These are phyloP conservation scores for Eilema caniola DNA, from an alignment of 2,888 invertebrate species.

Conservation along the genomic window DNA sequence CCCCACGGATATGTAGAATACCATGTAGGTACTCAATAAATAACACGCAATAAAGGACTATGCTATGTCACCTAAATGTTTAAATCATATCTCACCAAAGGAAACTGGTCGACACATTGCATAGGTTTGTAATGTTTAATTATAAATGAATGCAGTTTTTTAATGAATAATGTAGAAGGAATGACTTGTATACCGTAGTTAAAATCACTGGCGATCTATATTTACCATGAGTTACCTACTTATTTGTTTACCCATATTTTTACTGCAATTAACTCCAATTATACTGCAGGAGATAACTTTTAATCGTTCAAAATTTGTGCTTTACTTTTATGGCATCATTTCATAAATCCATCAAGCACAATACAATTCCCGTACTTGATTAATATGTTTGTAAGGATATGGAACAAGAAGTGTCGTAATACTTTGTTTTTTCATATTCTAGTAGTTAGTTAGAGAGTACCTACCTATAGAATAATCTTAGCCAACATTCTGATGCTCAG, in stretches of 20 bases:
- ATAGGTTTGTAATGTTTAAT: neutral
- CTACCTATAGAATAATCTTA: no score
- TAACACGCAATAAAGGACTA: neutral
- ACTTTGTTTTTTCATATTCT: neutral
- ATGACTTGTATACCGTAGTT: neutral
- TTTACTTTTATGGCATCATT: neutral
- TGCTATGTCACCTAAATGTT: neutral
- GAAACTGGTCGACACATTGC: neutral
- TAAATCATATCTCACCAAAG: neutral
- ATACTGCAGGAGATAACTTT: neutral
- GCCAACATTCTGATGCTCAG: neutral
- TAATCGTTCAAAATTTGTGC: neutral
- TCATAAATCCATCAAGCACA: no score
- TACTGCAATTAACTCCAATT: neutral
- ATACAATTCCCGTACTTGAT: neutral
- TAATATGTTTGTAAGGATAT: neutral
- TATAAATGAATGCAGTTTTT: slow-evolving; percentile 13
- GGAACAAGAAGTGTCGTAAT: neutral
- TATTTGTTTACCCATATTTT: neutral
- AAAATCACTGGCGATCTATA: neutral
- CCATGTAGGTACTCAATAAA: no score
- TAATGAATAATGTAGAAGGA: neutral
- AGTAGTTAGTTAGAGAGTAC: neutral
- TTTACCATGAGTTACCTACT: neutral
- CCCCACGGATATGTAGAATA: no score